These are phyloP conservation scores for Halocaridina rubra DNA, from an alignment of 2,888 invertebrate species.

Conservation along the genomic window DNA sequence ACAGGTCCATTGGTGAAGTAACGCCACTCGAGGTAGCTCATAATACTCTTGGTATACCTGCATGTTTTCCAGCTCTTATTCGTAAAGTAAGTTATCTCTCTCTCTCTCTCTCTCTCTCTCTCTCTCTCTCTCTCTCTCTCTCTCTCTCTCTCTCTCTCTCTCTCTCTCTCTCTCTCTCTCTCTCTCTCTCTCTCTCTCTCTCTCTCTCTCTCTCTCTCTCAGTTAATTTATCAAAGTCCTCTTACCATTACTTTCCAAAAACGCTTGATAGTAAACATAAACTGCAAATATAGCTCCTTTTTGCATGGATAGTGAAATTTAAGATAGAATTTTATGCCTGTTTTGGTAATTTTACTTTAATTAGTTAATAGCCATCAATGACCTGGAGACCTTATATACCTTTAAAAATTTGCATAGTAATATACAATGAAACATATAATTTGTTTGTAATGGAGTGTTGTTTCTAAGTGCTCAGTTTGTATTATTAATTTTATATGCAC, in stretches of 20 bases:
- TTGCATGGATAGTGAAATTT: no score
- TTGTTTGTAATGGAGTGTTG: neutral
- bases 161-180: neutral
- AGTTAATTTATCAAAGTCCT: no score
- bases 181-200: neutral
- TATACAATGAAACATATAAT: neutral
- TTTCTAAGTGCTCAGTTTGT: neutral
- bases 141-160: neutral
- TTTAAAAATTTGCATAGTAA: neutral
- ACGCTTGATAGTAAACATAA: no score
- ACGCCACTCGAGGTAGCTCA: slow-evolving; percentile 18
- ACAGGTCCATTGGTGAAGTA: neutral
- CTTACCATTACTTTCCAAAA: no score
- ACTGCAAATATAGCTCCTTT: no score
- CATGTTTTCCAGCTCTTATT: slow-evolving; percentile 3
- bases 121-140: neutral
- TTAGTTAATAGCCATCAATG: no score
- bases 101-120: neutral
- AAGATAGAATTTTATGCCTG: no score
- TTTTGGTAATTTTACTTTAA: no score
- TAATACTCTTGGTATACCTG: neutral
- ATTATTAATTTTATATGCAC: neutral
- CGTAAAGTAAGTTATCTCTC: neutral
- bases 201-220: no score
- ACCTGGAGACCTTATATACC: neutral